phyloP scores from a whole-genome alignment of 1,140 invertebrate species.

The Drosophila mojavensis region DNA sequence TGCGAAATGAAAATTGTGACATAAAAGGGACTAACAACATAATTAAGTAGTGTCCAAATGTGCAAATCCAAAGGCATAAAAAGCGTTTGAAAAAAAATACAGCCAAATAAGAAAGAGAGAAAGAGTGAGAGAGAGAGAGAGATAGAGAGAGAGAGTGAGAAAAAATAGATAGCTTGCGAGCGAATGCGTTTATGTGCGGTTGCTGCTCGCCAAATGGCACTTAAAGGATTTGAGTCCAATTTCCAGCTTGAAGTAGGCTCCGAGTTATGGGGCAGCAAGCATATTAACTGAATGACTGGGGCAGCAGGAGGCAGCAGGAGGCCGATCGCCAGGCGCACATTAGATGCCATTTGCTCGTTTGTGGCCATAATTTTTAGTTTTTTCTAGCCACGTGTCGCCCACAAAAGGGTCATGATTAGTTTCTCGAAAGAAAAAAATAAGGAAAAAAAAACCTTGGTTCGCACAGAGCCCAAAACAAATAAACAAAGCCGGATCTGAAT shows the following conservation, averaged over 20 bases:
- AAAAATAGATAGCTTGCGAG: conserved; percentile 27
- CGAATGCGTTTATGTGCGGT: conserved; percentile 44
- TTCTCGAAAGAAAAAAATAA: conserved; percentile 8
- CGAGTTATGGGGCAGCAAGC: conserved; percentile 47
- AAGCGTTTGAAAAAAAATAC: conserved; percentile 53
- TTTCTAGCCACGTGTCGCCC: conserved; percentile 66
- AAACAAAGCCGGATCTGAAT: conserved; percentile 8
- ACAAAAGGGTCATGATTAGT: conserved; percentile 80
- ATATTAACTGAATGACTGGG: conserved; percentile 9
- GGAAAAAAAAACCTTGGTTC: conserved; percentile 22
- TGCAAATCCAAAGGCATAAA: conserved; percentile 79
- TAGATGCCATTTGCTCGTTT: conserved; percentile 23
- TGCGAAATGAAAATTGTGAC: conserved; percentile 81
- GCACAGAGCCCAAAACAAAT: conserved; percentile 16
- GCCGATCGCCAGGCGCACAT: conserved; percentile 21
- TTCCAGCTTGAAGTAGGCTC: conserved; percentile 59
- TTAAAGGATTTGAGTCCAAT: conserved; percentile 69
- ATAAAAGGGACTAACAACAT: conserved; percentile 83
- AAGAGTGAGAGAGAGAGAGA: conserved; percentile 13
- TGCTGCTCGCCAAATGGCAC: conserved; percentile 64
- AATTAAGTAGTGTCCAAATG: conserved; percentile 81
- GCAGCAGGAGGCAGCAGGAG: neutral
- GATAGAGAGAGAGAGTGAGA: neutral
- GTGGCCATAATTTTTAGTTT: conserved; percentile 59
- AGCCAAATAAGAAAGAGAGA: neutral